These are phyloP conservation scores for Leptinotarsa juncta DNA, from an alignment of 2,888 invertebrate genomes.

Conservation along the genomic window DNA sequence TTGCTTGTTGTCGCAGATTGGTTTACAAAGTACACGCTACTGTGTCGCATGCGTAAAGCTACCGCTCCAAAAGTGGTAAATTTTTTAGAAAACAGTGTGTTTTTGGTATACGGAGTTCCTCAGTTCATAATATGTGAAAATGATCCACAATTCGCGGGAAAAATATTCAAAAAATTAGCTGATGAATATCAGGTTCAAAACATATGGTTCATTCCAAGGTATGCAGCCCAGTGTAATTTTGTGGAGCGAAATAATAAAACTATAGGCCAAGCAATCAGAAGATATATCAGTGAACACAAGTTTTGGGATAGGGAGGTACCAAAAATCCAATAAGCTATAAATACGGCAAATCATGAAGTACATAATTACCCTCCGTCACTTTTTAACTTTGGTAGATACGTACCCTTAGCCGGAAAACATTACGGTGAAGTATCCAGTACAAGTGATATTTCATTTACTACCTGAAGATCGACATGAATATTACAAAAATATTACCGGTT, in stretches of 20 bases:
- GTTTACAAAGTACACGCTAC: neutral
- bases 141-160: neutral
- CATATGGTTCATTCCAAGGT: slow-evolving; percentile 46
- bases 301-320: slow-evolving; percentile 50
- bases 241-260: slow-evolving; percentile 55
- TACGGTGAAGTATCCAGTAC: slow-evolving; percentile 1
- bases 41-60: neutral
- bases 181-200: slow-evolving; percentile 18
- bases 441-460: slow-evolving; percentile 9
- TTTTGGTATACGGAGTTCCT: neutral
- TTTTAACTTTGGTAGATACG: neutral
- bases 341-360: slow-evolving; percentile 50
- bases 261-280: slow-evolving; percentile 50
- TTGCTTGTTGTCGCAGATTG: neutral
- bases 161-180: neutral
- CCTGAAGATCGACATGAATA: neutral
- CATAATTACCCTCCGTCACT: slow-evolving; percentile 30
- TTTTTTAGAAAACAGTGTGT: neutral
- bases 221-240: slow-evolving; percentile 56
- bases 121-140: neutral
- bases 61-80: neutral
- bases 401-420: neutral
- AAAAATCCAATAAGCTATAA: slow-evolving; percentile 48
- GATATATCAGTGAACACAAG: slow-evolving; percentile 41
- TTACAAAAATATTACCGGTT: neutral